A percentile compares a stretch with the other conserved stretches of the same genome.
phyloP scores from a whole-genome alignment of 2,113 vertebrate genomes.

The Choloepus hoffmanni region DNA sequence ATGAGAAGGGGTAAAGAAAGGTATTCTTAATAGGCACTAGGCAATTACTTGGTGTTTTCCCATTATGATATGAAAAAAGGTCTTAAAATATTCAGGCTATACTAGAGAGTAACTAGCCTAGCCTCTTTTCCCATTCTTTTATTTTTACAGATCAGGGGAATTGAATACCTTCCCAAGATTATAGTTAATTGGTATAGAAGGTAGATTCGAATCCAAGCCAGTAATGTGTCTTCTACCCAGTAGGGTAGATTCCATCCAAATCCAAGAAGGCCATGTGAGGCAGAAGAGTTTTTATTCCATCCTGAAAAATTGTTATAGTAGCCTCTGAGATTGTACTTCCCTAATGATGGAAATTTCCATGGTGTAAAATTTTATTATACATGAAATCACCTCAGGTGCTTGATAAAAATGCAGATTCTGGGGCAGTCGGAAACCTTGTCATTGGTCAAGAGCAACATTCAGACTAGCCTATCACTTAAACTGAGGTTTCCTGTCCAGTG shows the following conservation, averaged over 20 bases:
- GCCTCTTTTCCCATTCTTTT: slow-evolving; percentile 8
- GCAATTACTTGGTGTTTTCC: background rate
- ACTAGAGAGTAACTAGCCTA: background rate
- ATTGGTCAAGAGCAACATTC: slow-evolving; percentile 42
- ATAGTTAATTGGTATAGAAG: background rate
- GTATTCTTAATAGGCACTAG: background rate
- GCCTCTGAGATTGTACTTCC: background rate
- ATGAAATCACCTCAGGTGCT: slow-evolving; percentile 38
- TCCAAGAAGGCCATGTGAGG: background rate
- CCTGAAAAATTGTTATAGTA: background rate
- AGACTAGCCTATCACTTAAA: slow-evolving; percentile 14
- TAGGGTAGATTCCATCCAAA: background rate
- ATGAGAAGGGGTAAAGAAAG: background rate
- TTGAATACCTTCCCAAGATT: background rate
- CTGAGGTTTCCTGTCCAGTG: background rate
- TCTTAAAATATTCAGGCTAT: slow-evolving; percentile 34
- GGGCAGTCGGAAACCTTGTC: slow-evolving; percentile 1
- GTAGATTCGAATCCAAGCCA: slow-evolving; percentile 30
- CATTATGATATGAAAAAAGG: background rate
- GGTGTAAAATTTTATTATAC: background rate
- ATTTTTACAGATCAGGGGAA: background rate
- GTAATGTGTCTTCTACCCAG: background rate
- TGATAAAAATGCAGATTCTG: slow-evolving; percentile 41
- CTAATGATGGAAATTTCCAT: slow-evolving; percentile 14
- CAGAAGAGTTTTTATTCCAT: slow-evolving; percentile 4